These are phyloP conservation scores for Nematolebias whitei DNA, from an alignment of 2,113 vertebrate species.

Conservation along the genomic window DNA sequence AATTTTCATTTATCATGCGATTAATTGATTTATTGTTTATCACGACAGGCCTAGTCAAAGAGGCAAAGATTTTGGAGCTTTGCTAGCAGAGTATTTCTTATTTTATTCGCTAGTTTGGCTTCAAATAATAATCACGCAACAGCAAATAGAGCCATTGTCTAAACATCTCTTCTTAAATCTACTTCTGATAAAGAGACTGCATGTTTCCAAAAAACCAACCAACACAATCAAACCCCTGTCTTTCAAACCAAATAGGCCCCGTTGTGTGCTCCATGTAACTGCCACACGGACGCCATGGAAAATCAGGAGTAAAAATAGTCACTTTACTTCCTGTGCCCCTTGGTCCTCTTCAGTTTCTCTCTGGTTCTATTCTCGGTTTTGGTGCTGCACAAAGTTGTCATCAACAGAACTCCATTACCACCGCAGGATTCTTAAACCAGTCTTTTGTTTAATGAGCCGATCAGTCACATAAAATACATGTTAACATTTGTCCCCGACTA, in stretches of 20 bases:
- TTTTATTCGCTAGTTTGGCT: too few relatives aligned
- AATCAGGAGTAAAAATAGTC: conserved; percentile 73
- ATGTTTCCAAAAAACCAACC: conserved; percentile 11
- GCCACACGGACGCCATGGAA: conserved; percentile 51
- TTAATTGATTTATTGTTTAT: too few relatives aligned
- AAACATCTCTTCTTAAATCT: too few relatives aligned
- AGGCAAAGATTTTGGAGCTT: too few relatives aligned
- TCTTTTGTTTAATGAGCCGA: conserved; percentile 5
- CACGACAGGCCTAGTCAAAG: too few relatives aligned
- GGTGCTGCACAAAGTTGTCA: not conserved
- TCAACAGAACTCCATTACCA: conserved; percentile 23
- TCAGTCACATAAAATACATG: conserved; percentile 9
- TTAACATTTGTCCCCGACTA: not conserved
- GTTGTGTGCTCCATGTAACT: conserved; percentile 49
- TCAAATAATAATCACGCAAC: too few relatives aligned
- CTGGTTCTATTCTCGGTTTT: conserved; percentile 44
- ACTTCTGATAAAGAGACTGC: not conserved
- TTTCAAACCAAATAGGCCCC: conserved; percentile 22
- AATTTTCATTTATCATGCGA: too few relatives aligned
- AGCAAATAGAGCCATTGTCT: too few relatives aligned
- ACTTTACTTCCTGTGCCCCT: conserved; percentile 58
- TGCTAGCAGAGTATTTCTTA: too few relatives aligned
- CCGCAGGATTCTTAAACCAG: conserved; percentile 18
- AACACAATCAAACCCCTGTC: conserved; percentile 62
- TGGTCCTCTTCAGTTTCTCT: conserved; percentile 34